Conservation (phyloP, 2,888 invertebrate species). For the Stenodema calcarata region DNA sequence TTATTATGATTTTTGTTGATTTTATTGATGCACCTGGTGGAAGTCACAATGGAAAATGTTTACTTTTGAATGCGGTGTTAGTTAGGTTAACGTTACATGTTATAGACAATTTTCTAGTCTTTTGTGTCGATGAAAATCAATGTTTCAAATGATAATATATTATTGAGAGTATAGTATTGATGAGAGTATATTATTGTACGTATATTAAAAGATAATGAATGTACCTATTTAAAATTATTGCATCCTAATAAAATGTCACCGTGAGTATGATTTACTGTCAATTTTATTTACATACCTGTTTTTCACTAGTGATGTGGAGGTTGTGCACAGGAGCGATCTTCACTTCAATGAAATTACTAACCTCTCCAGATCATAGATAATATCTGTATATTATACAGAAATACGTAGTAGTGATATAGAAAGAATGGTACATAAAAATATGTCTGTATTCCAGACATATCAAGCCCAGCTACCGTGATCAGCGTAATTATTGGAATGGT, state of each 20-base stretch:
- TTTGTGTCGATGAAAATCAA: neutral
- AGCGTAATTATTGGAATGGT: too few relatives aligned
- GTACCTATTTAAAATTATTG: neutral
- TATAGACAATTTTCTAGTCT: constrained; percentile 17
- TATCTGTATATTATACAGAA: too few relatives aligned
- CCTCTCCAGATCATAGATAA: too few relatives aligned
- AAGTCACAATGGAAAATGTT: neutral
- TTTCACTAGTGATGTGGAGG: too few relatives aligned
- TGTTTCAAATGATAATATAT: neutral
- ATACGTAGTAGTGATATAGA: too few relatives aligned
- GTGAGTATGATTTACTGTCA: neutral
- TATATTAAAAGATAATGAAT: neutral
- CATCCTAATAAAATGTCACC: neutral
- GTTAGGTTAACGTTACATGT: neutral
- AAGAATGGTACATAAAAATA: too few relatives aligned
- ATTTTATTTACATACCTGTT: neutral
- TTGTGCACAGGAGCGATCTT: too few relatives aligned
- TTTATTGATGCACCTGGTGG: neutral
- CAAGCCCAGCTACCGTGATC: too few relatives aligned
- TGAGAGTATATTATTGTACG: neutral
- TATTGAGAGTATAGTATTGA: neutral
- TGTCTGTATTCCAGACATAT: too few relatives aligned
- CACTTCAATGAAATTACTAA: too few relatives aligned
- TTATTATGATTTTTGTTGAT: neutral
- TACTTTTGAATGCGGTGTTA: neutral